Evolutionary conservation across 2,888 invertebrate species (phyloP), one percentile per base, ranked within the genome.

Genomic region (Calameuta filiformis): DNA sequence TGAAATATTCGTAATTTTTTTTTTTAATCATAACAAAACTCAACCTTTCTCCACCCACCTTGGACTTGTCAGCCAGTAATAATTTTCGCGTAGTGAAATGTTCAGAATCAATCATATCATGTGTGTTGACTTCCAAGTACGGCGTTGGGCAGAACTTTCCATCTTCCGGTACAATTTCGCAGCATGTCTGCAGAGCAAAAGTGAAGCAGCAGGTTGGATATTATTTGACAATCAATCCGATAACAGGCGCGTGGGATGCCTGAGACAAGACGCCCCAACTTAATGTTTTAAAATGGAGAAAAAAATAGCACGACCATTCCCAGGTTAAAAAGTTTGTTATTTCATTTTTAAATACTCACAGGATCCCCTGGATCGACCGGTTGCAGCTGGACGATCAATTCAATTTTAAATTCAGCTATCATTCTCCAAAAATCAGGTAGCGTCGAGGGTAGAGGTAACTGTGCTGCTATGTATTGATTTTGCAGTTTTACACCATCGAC

Each of bases 391-490:
- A 93, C 84, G 37, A 93, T 89, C 0, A 91, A 85, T 73, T 88
- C 86, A n/a, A 90, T 85, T 76, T 91, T 87, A 56, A 90, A 87
- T 77, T 92, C 92, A 3, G 87, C 84, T 0, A 92, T 84, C 87
- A 93, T 85, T 81, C 92, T 88, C 93, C 93, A 93, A 80, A 93
- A 93, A 85, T 93, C 92, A 11, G 86, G 88, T 3, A 92, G 76
- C 3, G 93, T 93, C n/a, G 89, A 86, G 1, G 90, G 90, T 81
- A 93, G 77, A 0, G 93, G 93, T 69, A 92, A 88, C 81, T 93
- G 92, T 0, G 93, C 92, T 0, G 91, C 92, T 11, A 93, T 88
- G 77, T 90, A 93, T 79, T 91, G 90, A 77, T 90, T 90, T 56
- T 89, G 87, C 82, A 88, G 89, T 79, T 88, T 87, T 68, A 85